Evolutionary conservation across 2,888 invertebrate species (phyloP).

Genomic region (Mimas tiliae): DNA sequence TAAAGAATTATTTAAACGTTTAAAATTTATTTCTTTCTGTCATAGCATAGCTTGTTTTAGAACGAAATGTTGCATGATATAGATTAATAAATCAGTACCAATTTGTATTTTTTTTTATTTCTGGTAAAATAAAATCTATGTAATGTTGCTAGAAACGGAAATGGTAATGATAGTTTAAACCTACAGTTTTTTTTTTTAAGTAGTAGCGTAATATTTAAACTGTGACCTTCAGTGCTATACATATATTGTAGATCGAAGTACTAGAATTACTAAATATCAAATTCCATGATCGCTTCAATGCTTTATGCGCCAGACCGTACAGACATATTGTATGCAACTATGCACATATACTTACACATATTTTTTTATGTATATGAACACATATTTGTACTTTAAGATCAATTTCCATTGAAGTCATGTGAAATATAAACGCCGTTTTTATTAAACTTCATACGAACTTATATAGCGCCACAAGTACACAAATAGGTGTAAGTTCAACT

Average conservation of each 20-base stretch:
- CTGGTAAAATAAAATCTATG: too few species aligned
- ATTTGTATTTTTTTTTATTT: too few species aligned
- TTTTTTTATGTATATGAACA: neutral
- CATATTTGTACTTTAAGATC: neutral
- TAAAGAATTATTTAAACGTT: too few species aligned
- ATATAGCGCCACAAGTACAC: too few species aligned
- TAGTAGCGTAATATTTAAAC: too few species aligned
- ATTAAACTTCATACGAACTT: too few species aligned
- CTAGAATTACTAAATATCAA: constrained; percentile 17
- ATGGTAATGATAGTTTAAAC: too few species aligned
- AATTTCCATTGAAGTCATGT: constrained; percentile 4
- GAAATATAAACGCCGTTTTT: too few species aligned
- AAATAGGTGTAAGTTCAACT: too few species aligned
- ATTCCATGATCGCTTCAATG: constrained; percentile 21
- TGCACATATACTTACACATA: neutral
- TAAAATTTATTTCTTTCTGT: too few species aligned
- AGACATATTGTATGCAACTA: constrained; percentile 4
- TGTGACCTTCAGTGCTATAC: neutral
- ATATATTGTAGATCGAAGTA: neutral
- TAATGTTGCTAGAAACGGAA: too few species aligned
- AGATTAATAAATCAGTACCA: neutral
- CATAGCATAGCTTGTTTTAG: neutral
- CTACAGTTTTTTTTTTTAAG: too few species aligned
- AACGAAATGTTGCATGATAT: neutral
- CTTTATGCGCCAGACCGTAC: constrained; percentile 4